phyloP scores from a whole-genome alignment of 2,113 vertebrate genomes.

The Centropus bengalensis region DNA sequence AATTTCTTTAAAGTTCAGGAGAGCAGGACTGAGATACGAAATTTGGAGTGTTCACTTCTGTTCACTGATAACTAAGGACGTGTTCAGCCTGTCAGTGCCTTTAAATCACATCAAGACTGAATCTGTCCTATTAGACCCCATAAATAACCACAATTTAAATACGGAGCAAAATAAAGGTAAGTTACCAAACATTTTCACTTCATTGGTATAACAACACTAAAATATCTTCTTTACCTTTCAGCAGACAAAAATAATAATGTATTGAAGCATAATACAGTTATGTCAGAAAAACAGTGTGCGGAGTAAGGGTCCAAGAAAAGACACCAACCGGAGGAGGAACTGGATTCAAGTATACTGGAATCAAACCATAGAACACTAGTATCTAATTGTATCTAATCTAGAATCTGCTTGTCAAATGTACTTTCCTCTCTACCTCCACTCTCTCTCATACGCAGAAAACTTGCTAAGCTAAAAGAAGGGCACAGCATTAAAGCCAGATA shows the following conservation, averaged over 20 bases:
- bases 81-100: neutral
- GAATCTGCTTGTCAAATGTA: neutral
- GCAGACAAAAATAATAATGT: neutral
- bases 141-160: neutral
- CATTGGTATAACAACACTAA: neutral
- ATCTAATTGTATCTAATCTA: neutral
- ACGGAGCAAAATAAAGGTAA: neutral
- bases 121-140: neutral
- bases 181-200: neutral
- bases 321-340: neutral
- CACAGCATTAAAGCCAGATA: neutral
- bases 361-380: neutral
- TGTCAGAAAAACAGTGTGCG: neutral
- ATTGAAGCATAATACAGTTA: neutral
- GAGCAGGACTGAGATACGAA: neutral
- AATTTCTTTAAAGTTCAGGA: neutral
- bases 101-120: neutral
- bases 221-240: neutral
- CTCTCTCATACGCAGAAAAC: neutral
- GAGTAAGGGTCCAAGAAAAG: neutral
- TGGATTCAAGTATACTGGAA: neutral
- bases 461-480: neutral
- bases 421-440: rapidly evolving
- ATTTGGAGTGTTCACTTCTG: neutral
- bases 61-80: neutral